phyloP scores from a whole-genome alignment of 53 echinoderm and acorn worm genomes.

The Glandiceps talaboti region DNA sequence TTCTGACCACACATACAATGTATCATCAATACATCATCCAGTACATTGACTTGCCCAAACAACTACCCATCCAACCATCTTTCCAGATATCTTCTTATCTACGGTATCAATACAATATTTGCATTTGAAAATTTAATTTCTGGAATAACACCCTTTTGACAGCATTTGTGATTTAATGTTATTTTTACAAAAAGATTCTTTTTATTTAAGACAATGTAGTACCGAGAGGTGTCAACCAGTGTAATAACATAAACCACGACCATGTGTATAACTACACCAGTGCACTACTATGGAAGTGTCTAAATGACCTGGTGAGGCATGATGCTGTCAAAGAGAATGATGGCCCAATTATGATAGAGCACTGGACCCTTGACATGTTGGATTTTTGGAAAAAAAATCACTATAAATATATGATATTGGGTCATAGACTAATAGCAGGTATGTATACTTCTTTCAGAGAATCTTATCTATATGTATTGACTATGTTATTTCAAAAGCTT shows the following conservation, averaged over 20 bases:
- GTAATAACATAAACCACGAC: background rate
- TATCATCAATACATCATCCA: too few relatives aligned
- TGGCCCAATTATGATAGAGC: background rate
- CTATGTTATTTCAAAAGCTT: too few relatives aligned
- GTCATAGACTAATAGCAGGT: slow-evolving; percentile 11
- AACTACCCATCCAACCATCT: too few relatives aligned
- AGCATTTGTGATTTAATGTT: too few relatives aligned
- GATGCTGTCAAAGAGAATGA: background rate
- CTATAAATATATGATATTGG: slow-evolving; percentile 4
- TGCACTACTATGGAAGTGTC: background rate
- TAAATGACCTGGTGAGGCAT: background rate
- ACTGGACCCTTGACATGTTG: background rate
- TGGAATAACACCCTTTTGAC: too few relatives aligned
- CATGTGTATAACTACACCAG: background rate
- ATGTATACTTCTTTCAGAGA: background rate
- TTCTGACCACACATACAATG: too few relatives aligned
- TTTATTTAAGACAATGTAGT: background rate
- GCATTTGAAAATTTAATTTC: too few relatives aligned
- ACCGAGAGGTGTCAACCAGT: background rate
- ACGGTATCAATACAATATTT: too few relatives aligned
- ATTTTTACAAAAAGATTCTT: too few relatives aligned
- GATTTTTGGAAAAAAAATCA: slow-evolving; percentile 6
- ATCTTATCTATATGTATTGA: too few relatives aligned
- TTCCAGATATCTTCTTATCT: too few relatives aligned
- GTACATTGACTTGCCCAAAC: too few relatives aligned